Base-by-base conservation (phyloP, 1,140 invertebrate genomes). In the Glossosoma conforme region DNA sequence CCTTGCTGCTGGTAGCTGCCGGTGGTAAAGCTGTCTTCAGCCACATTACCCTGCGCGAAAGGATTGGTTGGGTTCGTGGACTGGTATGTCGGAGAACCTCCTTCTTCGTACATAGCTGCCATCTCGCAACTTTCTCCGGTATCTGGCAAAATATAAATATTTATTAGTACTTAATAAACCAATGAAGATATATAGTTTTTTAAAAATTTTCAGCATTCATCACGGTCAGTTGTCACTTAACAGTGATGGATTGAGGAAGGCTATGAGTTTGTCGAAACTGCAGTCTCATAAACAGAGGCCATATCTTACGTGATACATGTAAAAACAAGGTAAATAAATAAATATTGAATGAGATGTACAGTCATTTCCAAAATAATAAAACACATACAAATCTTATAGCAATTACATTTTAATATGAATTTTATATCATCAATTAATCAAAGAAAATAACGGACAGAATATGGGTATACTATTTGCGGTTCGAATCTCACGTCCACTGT, bases 11-110 rank as follows among this genome's bases (percentile, higher is more conserved):
- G 72, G 0, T 69, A 71, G 49, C 71, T 70, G 56, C 71, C 69
- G 38, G 68, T 74, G 59, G 70, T 77, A 58, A 79, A 79, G 9
- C 69, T 74, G 37, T 75, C 74, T 52, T 78, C 76, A 14, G 72
- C 72, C 40, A 72, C 68, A 8, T 44, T 50, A 3, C 30, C 37
- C 22, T 48, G 25, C 4, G 18, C 19, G 47, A 75, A 75, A 20
- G 72, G 72, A 40, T 75, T 75, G 8, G 67, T 75, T 0, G 72
- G 72, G 37, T 75, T 73, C 10, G 72, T 75, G 1, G 72, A 74
- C 50, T 75, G 72, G 47, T 75, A 75, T 11, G 63, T 63, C 0
- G 69, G 68, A 0, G 68, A 49, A 54, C 59, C 69, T 24, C 70
- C 67, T 0, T 67, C 68, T 43, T 74, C 70, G 42, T 72, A 69